Base-by-base conservation (phyloP, 2,113 vertebrate genomes). In the Scophthalmus maximus region DNA sequence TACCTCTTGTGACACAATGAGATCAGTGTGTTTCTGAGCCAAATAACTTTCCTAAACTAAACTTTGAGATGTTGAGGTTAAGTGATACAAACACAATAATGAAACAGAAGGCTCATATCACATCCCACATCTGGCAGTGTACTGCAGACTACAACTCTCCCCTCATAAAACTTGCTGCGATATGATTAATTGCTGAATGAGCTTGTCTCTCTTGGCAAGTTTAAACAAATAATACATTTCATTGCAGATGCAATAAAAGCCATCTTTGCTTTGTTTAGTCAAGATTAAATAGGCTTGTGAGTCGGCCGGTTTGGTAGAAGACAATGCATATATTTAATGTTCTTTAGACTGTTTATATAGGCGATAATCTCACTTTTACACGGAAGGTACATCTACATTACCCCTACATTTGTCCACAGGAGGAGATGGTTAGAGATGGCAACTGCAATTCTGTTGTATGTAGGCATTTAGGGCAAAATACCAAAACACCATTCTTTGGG, bases 21-120 rank as follows among this genome's bases (percentile, higher is more conserved):
- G 42, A 46, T 20, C 42, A 46, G 42, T 0, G 17, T 20, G 42
- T 40, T 40, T 40, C 12, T 6, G 42, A 46, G 2, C 42, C 46
- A 23, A 49, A 49, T 3, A 49, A 0, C 0, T 44, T 44, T 17
- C 7, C 18, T n/a, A n/a, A n/a, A n/a, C n/a, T n/a, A n/a, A n/a
- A n/a, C n/a, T n/a, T n/a, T 62, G 4, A 22, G 51, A 70, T 34
- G 20, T 9, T 51, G 46, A 81, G 22, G 23, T 8, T 61, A 79
- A 73, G 29, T 10, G 1, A 71, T 60, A 60, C 32, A 60, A 81
- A 76, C 22, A 20, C 22, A 73, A 68, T 73, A 70, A 76, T 58
- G 17, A 60, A 79, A 67, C 2, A 30, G 27, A 23, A 23, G 30
- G 63, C 52, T 57, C 20, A 17, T 38, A 68, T 44, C 22, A 26